Evolutionary conservation across 2,797 vertebrate genomes (phyloP).

Genomic region (Menidia menidia): DNA sequence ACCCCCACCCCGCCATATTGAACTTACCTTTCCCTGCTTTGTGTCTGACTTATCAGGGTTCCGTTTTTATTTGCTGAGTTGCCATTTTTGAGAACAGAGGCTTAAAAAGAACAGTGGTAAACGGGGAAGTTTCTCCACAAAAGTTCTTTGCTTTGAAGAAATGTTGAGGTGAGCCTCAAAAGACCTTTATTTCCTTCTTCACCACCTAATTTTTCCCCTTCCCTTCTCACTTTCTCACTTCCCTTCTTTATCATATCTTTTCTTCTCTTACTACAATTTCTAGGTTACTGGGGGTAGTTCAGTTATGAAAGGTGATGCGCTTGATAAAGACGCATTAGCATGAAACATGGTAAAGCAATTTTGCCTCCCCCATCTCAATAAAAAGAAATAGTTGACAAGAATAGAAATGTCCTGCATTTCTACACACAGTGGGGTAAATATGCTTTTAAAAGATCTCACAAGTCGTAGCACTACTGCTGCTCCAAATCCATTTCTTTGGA

Average conservation of each 20-base stretch:
- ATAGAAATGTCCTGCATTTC: conserved; percentile 43
- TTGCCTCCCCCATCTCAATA: conserved; percentile 69
- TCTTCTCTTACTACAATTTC: conserved; percentile 37
- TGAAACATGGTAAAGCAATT: conserved; percentile 62
- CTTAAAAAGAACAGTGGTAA: conserved; percentile 9
- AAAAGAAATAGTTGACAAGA: conserved; percentile 51
- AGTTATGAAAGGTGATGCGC: conserved; percentile 63
- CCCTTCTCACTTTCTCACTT: conserved; percentile 12
- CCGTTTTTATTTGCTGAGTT: conserved; percentile 10
- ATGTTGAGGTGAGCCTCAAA: conserved; percentile 38
- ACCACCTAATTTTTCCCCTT: conserved; percentile 25
- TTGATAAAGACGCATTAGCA: conserved; percentile 76
- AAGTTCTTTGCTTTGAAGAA: conserved; percentile 27
- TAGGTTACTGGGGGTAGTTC: conserved; percentile 67
- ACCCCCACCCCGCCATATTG: background rate
- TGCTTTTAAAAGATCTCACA: no score
- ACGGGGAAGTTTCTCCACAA: conserved; percentile 37
- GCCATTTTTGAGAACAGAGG: conserved; percentile 19
- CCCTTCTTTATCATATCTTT: conserved; percentile 25
- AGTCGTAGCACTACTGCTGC: no score
- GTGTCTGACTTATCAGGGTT: conserved; percentile 4
- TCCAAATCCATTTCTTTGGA: no score
- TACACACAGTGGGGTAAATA: background rate
- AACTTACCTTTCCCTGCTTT: background rate
- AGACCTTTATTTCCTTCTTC: conserved; percentile 43